A percentile compares a stretch with the other conserved stretches of the same genome.
phyloP scores from a whole-genome alignment of 1,140 invertebrate species.

The Ceratina australensis region DNA sequence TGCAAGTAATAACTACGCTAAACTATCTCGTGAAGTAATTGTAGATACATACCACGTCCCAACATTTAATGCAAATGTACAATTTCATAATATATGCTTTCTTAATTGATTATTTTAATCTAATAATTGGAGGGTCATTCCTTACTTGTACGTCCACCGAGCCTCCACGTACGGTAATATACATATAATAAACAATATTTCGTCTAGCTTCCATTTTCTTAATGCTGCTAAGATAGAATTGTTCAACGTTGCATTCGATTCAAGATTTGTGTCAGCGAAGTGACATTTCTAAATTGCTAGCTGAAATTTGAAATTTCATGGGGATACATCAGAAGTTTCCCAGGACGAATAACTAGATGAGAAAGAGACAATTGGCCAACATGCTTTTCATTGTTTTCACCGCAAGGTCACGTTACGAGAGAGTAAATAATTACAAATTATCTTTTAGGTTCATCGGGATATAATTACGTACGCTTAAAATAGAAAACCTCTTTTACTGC shows the following conservation, averaged over 20 bases:
- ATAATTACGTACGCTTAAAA: neutral
- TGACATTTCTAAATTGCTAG: neutral
- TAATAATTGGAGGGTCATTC: constrained; percentile 17
- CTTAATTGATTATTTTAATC: constrained; percentile 18
- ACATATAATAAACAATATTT: constrained; percentile 32
- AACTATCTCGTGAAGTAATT: neutral
- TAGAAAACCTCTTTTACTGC: neutral
- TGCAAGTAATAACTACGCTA: neutral
- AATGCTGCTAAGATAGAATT: constrained; percentile 20
- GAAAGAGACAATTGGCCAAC: neutral
- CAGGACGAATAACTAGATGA: constrained; percentile 20
- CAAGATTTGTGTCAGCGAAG: constrained; percentile 9
- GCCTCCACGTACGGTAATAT: constrained; percentile 17
- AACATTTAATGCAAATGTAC: constrained; percentile 30
- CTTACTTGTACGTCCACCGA: neutral
- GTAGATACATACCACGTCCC: constrained; percentile 5
- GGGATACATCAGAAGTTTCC: constrained; percentile 33
- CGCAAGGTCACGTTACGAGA: neutral
- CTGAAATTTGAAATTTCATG: neutral
- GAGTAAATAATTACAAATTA: neutral
- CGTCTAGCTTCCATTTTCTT: neutral
- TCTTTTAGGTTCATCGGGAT: neutral
- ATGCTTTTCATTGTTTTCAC: neutral
- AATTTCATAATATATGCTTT: neutral
- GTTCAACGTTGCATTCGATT: neutral